These are phyloP conservation scores for Drosophila setifemur DNA, from an alignment of 1,140 invertebrate species.

Conservation along the genomic window DNA sequence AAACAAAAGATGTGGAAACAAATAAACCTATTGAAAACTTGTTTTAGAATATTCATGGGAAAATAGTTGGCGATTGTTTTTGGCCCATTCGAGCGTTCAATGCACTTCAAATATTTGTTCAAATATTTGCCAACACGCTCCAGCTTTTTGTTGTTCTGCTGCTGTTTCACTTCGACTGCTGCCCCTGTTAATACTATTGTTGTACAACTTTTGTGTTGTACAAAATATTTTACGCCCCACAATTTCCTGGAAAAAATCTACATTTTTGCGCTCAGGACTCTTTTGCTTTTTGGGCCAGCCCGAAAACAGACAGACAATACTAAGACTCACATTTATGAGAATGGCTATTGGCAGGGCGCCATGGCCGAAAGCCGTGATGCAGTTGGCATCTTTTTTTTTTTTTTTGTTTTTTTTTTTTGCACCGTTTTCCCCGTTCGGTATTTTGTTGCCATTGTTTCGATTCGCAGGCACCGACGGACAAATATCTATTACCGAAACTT, in stretches of 20 bases:
- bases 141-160: neutral
- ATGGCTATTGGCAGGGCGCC: conserved; percentile 62
- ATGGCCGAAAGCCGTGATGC: conserved; percentile 54
- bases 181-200: conserved; percentile 62
- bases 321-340: conserved; percentile 41
- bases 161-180: conserved; percentile 29
- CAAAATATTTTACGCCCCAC: conserved; percentile 66
- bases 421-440: conserved; percentile 42
- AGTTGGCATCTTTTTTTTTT: conserved; percentile 33
- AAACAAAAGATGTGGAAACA: neutral
- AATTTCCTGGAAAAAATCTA: conserved; percentile 38
- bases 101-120: conserved; percentile 67
- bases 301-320: conserved; percentile 5
- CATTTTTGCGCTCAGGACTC: conserved; percentile 21
- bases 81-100: conserved; percentile 52
- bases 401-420: too few relatives aligned
- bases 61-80: conserved; percentile 56
- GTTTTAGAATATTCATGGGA: conserved; percentile 17
- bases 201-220: conserved; percentile 68
- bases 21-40: conserved; percentile 2
- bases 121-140: conserved; percentile 54
- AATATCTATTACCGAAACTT: conserved; percentile 68
- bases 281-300: conserved; percentile 16
- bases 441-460: conserved; percentile 70
- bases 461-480: conserved; percentile 26